Conservation (phyloP, 2,888 invertebrate genomes). For the Ryuthela nishihirai region DNA sequence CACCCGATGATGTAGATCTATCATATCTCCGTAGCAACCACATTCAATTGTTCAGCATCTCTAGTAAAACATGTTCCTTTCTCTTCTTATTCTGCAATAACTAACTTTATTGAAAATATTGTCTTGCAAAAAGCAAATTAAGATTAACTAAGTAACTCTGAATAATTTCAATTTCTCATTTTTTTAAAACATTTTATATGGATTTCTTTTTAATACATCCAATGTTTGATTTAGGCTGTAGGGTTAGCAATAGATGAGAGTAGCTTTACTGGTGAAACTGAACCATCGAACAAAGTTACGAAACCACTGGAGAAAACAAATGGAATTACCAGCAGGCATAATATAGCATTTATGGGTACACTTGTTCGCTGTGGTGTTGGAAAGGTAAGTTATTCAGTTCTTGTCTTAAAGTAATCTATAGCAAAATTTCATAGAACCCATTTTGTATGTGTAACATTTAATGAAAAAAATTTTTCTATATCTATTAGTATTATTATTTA, state of each 20-base stretch:
- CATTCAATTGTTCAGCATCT: too few relatives aligned
- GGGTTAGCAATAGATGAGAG: conserved; percentile 96
- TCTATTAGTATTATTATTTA: neutral
- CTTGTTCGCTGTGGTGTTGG: conserved; percentile 92
- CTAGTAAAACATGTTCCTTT: too few relatives aligned
- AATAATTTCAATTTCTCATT: too few relatives aligned
- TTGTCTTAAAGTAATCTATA: neutral
- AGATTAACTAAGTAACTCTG: too few relatives aligned
- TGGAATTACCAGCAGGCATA: conserved; percentile 53
- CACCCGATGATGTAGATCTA: too few relatives aligned
- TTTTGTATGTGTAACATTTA: neutral
- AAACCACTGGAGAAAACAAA: conserved; percentile 64
- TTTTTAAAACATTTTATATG: neutral
- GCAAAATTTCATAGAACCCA: neutral
- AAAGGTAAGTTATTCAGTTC: conserved; percentile 61
- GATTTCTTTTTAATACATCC: too few relatives aligned
- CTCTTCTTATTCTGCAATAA: too few relatives aligned
- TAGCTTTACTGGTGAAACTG: conserved; percentile 97
- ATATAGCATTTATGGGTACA: conserved; percentile 98
- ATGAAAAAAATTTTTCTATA: neutral
- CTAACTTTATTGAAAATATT: too few relatives aligned
- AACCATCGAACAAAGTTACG: conserved; percentile 77
- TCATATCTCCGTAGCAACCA: too few relatives aligned
- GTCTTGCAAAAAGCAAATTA: too few relatives aligned
- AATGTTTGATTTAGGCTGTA: conserved; percentile 61